Conservation (phyloP, 2,888 invertebrate species). For the Tiphia femorata region DNA sequence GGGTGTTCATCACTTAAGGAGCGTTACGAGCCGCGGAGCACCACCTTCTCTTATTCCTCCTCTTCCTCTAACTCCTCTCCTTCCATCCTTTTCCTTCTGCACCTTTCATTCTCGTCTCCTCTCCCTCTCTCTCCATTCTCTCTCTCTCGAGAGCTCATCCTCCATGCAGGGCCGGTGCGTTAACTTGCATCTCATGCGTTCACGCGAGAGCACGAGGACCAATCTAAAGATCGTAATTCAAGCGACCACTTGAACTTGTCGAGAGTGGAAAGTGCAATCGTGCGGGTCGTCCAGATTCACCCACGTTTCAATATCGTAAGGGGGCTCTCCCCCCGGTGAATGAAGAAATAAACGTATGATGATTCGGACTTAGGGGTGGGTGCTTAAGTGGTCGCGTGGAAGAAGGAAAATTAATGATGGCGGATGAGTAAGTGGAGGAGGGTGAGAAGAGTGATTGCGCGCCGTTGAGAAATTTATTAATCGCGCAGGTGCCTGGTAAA, state of each 20-base stretch:
- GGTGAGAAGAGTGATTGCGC: too few species aligned
- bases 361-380: too few species aligned
- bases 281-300: conserved; percentile 28
- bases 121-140: neutral
- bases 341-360: too few species aligned
- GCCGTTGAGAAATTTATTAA: too few species aligned
- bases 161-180: too few species aligned
- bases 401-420: too few species aligned
- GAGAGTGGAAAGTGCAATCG: conserved; percentile 19
- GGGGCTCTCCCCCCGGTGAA: too few species aligned
- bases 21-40: too few species aligned
- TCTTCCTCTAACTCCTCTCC: conserved; percentile 4
- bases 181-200: conserved; percentile 29
- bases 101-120: neutral
- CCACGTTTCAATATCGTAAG: conserved; percentile 18
- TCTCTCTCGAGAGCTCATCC: too few species aligned
- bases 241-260: conserved; percentile 35
- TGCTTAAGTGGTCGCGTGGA: too few species aligned
- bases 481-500: too few species aligned
- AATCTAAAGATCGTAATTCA: conserved; percentile 45
- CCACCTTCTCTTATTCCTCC: neutral
- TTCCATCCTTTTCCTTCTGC: neutral
- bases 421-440: too few species aligned
- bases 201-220: conserved; percentile 29
- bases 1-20: conserved; percentile 31